Base-by-base conservation (phyloP, 1,140 invertebrate species). In the Palaemon carinicauda region DNA sequence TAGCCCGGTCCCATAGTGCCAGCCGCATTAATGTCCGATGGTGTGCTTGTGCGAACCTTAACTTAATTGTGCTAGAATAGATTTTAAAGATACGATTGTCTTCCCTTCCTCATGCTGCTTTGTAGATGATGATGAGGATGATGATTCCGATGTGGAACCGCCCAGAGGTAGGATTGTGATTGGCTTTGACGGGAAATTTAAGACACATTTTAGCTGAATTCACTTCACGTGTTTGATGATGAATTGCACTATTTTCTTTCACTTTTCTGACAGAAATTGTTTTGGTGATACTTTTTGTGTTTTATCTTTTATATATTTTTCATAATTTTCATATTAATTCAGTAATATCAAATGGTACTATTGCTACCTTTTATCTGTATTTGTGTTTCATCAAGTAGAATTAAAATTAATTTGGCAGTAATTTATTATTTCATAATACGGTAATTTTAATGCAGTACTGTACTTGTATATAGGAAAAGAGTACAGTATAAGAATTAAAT, bases 71-170 rank as follows among this genome's bases (percentile, higher is more conserved):
- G 41, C 41, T 41, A 41, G 41, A 5, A 3, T 41, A 12, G 7
- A 41, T 4, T 5, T 4, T 41, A 41, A 41, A 41, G 41, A 41
- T 41, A 4, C 27, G 12, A 19, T 53, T 87, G 60, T 87, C n/a
- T n/a, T 89, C 15, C 75, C 90, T 85, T 82, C 79, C 90, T 90
- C 83, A 91, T 91, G 53, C 91, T 92, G 60, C 91, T 94, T n/a
- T 92, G 93, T 33, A 83, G 81, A 83, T n/a, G 82, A 84, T 4
- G 65, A 92, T 92, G 29, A 84, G 9, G 90, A 91, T 71, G 88
- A 88, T 91, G 92, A 92, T 81, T 92, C 71, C 17, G 80, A 82
- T 80, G 65, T 93, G 87, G 92, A 93, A 53, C 91, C 92, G 52
- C 77, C 77, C 33, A 15, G 21, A 84, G 82, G 82, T 84, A 84